phyloP scores from a whole-genome alignment of 1,140 invertebrate species.

The Drosophila virilis region DNA sequence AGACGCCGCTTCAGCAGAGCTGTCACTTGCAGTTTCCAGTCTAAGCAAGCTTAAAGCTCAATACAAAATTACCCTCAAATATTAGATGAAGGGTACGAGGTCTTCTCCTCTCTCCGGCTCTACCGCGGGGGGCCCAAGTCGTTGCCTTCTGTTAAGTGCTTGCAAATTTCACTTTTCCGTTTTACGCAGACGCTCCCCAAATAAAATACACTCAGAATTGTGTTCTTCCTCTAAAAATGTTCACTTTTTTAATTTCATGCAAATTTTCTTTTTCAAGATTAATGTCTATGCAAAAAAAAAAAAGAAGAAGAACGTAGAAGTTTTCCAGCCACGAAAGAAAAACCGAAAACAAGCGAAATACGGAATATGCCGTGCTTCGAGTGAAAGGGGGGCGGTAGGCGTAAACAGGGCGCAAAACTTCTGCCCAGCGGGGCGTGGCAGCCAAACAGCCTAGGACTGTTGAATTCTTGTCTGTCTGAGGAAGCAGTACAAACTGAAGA shows the following conservation, averaged over 20 bases:
- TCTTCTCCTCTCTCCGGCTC: background rate
- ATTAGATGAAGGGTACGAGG: background rate
- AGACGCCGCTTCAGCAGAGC: background rate
- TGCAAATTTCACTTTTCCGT: conserved; percentile 78
- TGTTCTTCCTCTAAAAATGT: conserved; percentile 50
- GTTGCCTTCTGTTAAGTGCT: conserved; percentile 63
- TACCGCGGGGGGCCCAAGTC: background rate
- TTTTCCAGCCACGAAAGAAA: conserved; percentile 35
- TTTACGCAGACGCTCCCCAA: conserved; percentile 30
- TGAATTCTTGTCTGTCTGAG: conserved; percentile 17
- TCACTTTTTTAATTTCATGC: conserved; percentile 80
- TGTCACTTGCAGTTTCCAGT: conserved; percentile 1
- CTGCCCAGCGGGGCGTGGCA: conserved; percentile 5
- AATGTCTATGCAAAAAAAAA: conserved; percentile 67
- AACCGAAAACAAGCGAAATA: conserved; percentile 32
- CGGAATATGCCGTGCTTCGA: conserved; percentile 9
- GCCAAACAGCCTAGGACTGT: conserved; percentile 1
- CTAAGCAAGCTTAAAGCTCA: conserved; percentile 8
- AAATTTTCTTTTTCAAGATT: conserved; percentile 80
- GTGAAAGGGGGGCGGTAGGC: conserved; percentile 22
- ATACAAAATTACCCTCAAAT: background rate
- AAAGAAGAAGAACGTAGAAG: conserved; percentile 19
- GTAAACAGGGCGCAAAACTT: conserved; percentile 19
- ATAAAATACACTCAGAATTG: background rate
- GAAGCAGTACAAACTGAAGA: background rate